phyloP scores from a whole-genome alignment of 2,888 invertebrate genomes.

The Ypsolopha sequella region DNA sequence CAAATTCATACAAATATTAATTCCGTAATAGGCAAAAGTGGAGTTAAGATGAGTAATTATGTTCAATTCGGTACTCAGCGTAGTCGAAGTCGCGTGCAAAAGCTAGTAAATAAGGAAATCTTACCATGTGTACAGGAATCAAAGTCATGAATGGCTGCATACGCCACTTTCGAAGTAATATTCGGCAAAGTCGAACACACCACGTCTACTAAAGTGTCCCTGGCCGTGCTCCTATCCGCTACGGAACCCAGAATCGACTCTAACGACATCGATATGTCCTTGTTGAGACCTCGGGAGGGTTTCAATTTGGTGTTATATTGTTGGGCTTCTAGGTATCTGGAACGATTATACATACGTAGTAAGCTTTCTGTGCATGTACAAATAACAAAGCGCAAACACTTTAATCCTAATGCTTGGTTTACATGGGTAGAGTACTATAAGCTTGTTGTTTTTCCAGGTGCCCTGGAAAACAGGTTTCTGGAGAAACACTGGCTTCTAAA shows the following conservation, averaged over 20 bases:
- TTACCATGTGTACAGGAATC: conserved; percentile 31
- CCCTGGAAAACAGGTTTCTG: no score
- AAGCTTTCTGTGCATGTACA: no score
- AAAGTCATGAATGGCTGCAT: conserved; percentile 17
- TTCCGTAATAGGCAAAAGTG: no score
- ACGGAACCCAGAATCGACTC: conserved; percentile 29
- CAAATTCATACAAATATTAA: no score
- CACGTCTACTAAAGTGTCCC: conserved; percentile 66
- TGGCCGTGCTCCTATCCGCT: conserved; percentile 33
- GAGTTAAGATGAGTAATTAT: no score
- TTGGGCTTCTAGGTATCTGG: conserved; percentile 69
- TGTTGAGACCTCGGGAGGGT: conserved; percentile 34
- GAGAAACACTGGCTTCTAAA: no score
- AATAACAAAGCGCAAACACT: no score
- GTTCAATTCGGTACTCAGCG: no score
- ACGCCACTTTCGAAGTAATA: conserved; percentile 51
- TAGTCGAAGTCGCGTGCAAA: no score
- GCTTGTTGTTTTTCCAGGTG: no score
- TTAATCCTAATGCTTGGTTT: no score
- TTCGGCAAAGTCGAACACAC: conserved; percentile 58
- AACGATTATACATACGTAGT: background rate
- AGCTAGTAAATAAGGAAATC: conserved; percentile 5
- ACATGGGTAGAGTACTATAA: no score
- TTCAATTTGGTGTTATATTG: conserved; percentile 51
- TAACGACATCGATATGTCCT: conserved; percentile 33